Base-by-base conservation (phyloP, 2,888 invertebrate species). In the Dicyrtomina minuta region DNA sequence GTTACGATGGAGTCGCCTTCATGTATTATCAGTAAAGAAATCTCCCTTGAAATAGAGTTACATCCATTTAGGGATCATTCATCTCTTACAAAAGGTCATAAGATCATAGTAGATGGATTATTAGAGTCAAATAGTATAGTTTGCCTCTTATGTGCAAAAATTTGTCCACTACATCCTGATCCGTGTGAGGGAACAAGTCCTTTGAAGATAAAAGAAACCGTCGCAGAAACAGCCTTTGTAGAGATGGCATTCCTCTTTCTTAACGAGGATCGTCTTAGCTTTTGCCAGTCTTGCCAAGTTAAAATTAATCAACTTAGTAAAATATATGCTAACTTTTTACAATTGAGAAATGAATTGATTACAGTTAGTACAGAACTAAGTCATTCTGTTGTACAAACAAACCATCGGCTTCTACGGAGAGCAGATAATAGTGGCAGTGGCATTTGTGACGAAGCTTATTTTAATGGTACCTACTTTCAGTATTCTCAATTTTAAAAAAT, bases 321-420 rank as follows among this genome's bases (percentile, higher is more conserved):
- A 5, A 6, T 22, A 15, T 65, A 43, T 41, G 43, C 39, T 15
- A 49, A 33, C 1, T 70, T 70, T 27, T 6, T 53, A 51, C 41
- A 59, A 17, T 8, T 65, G 3, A 51, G 65, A 27, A 22, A 65
- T 6, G 24, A 43, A 33, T n/a, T 70, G 1, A 27, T 49, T 20
- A 27, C 15, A 10, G 43, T 65, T 6, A 65, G 65, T 33, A 70
- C 70, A 8, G 64, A 53, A 51, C 41, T 70, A 13, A 65, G 65
- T 41, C 27, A 15, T 39, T 15, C 55, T 4, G 17, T 70, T 5
- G 46, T 58, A 10, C 65, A 49, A 43, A 60, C 65, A 2, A 65
- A 65, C 41, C 53, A 33, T 65, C 64, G 51, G 15, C 24, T 65
- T 49, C 24, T 65, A n/a, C 17, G 51, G 13, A 49, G 62, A 49